These are phyloP conservation scores for Fistularia tabacaria DNA, from an alignment of 2,797 vertebrate species.

Conservation along the genomic window DNA sequence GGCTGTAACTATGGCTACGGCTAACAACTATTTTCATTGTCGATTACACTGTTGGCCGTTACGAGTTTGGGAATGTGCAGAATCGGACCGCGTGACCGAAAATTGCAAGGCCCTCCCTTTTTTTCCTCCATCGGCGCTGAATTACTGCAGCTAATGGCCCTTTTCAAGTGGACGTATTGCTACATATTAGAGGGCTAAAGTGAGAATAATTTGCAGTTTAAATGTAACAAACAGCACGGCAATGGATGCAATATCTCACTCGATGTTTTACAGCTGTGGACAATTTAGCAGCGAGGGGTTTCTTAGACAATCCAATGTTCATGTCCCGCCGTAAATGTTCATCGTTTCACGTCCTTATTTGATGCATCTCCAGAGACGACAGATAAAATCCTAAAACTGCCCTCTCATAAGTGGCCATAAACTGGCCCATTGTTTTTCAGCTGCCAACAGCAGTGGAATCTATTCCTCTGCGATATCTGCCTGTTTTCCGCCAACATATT, in stretches of 20 bases:
- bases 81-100: conserved; percentile 16
- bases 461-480: neutral
- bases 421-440: conserved; percentile 4
- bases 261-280: no score
- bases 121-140: conserved; percentile 9
- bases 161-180: conserved; percentile 37
- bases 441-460: neutral
- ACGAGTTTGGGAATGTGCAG: conserved; percentile 13
- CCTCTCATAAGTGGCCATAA: conserved; percentile 5
- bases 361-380: neutral
- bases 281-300: no score
- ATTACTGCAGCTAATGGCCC: conserved; percentile 34
- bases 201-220: conserved; percentile 37
- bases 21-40: conserved; percentile 27
- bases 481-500: no score
- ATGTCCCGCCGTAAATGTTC: neutral
- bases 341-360: neutral
- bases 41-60: conserved; percentile 28
- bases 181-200: conserved; percentile 31
- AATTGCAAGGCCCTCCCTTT: conserved; percentile 1
- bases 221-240: no score
- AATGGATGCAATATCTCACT: no score
- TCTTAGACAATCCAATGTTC: neutral
- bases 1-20: conserved; percentile 17
- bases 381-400: conserved; percentile 5